Percentiles rank a stretch among this genome's conserved stretches.
Evolutionary conservation across 2,113 vertebrate species (phyloP).

Genomic region (Pachypanchax playfairii): DNA sequence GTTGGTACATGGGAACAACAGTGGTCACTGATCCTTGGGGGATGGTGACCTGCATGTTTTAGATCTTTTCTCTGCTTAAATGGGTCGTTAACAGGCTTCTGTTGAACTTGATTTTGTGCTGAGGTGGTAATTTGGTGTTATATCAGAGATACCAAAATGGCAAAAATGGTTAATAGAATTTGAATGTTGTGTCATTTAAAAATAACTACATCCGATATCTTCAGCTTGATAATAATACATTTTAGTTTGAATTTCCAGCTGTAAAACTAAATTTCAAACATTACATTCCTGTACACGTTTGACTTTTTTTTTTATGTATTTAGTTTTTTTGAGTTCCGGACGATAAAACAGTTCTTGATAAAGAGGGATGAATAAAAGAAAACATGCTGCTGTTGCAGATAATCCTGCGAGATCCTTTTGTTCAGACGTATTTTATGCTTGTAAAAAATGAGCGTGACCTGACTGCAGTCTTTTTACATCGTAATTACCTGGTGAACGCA

Average conservation of each 20-base stretch:
- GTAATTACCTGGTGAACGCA: neutral
- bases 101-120: too few species aligned
- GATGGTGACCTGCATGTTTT: too few species aligned
- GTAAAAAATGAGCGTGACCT: neutral
- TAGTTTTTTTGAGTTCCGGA: neutral
- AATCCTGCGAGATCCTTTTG: neutral
- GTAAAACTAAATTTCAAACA: neutral
- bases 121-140: too few species aligned
- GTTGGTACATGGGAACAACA: too few species aligned
- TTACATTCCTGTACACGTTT: neutral
- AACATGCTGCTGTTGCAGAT: neutral
- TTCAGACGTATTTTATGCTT: neutral
- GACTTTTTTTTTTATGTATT: neutral
- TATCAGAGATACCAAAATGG: too few species aligned
- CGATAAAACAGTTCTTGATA: neutral
- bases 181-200: too few species aligned
- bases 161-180: neutral
- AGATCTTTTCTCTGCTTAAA: too few species aligned
- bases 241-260: neutral
- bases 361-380: neutral
- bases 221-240: neutral
- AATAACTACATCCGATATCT: too few species aligned
- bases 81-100: too few species aligned
- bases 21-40: too few species aligned
- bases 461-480: neutral